A percentile compares a stretch with the other conserved stretches of the same genome.
Evolutionary conservation across 1,140 invertebrate species (phyloP).

Genomic region (Muscidifurax raptorellus): DNA sequence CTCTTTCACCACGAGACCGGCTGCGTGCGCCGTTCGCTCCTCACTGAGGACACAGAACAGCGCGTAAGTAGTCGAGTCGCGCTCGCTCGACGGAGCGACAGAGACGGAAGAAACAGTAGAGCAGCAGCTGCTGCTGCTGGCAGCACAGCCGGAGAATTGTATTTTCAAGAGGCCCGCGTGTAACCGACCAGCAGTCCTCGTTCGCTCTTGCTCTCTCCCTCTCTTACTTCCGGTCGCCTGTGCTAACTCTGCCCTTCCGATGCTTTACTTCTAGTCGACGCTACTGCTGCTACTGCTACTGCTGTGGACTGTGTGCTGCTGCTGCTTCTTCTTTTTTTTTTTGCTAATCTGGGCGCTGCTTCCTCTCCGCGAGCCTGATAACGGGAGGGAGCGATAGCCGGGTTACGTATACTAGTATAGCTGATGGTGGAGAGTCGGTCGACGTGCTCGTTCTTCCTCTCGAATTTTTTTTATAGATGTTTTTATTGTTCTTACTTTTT

Average conservation of each 20-base stretch:
- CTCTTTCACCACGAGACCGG: neutral
- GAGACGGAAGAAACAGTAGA: neutral
- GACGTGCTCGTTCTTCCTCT: neutral
- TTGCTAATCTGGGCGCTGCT: neutral
- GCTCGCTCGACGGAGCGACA: neutral
- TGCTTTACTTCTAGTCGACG: neutral
- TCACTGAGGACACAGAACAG: slow-evolving; percentile 12
- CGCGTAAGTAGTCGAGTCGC: neutral
- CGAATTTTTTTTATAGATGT: too few species aligned
- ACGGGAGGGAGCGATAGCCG: neutral
- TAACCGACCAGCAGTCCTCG: neutral
- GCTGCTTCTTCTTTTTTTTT: slow-evolving; percentile 21
- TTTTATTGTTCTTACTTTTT: too few species aligned
- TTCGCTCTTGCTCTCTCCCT: neutral
- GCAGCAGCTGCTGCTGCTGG: slow-evolving; percentile 15
- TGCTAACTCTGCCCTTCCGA: neutral
- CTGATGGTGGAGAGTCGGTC: neutral
- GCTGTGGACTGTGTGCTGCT: neutral
- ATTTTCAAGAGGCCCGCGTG: slow-evolving; percentile 34
- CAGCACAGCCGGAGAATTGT: neutral
- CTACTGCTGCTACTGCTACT: neutral
- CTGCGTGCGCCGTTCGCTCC: slow-evolving; percentile 26
- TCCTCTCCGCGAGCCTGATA: neutral
- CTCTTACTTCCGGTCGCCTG: slow-evolving; percentile 23
- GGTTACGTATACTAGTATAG: neutral